Evolutionary conservation across 2,113 vertebrate genomes (phyloP).

Genomic region (Sialia sialis): DNA sequence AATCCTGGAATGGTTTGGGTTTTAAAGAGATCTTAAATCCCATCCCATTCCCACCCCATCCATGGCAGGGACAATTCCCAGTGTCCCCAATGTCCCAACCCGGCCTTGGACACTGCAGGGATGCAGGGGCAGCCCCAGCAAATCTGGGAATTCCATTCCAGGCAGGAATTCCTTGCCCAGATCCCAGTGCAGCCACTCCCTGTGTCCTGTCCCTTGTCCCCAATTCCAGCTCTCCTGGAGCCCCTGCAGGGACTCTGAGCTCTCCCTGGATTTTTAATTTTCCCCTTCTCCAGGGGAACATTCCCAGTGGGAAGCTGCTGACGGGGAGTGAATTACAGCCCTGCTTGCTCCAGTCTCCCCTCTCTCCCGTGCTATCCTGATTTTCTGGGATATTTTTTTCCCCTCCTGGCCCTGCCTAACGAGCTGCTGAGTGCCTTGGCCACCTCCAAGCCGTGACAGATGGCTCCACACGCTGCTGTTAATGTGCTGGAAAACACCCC

Average conservation of each 20-base stretch:
- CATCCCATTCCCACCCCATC: no score
- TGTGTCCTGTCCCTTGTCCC: neutral
- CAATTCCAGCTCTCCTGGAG: neutral
- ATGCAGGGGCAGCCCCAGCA: no score
- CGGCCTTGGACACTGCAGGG: neutral
- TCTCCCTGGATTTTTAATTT: accelerated
- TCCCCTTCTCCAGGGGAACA: neutral
- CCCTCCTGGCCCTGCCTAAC: neutral
- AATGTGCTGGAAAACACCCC: neutral
- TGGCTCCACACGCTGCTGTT: neutral
- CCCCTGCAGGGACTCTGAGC: neutral
- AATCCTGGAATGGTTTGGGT: no score
- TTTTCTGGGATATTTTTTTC: neutral
- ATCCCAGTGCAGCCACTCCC: neutral
- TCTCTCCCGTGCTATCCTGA: neutral
- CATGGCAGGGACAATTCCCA: neutral
- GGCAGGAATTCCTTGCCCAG: neutral
- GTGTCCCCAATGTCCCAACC: accelerated
- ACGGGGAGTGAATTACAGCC: accelerated
- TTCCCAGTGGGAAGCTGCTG: neutral
- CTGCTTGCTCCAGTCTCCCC: neutral
- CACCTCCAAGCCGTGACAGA: slow-evolving; percentile 27
- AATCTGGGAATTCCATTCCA: no score
- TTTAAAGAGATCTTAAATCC: no score
- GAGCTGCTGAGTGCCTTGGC: neutral